Conservation (phyloP, 2,888 invertebrate genomes). For the Charanyca ferruginea region DNA sequence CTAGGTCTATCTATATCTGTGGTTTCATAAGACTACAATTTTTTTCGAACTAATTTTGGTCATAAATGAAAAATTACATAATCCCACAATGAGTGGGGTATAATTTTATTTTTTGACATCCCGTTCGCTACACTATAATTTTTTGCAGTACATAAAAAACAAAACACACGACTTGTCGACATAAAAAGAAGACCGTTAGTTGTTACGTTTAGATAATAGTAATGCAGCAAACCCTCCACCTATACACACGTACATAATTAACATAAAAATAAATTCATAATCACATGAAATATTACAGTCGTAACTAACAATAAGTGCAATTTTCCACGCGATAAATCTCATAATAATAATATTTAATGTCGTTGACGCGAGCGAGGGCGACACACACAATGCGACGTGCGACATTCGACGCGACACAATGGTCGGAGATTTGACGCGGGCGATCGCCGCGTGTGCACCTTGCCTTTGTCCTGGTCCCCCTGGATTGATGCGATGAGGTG, state of each 20-base stretch:
- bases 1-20: too few relatives aligned
- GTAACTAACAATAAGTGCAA: constrained; percentile 87
- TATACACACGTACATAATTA: constrained; percentile 80
- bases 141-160: constrained; percentile 21
- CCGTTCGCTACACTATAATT: constrained; percentile 20
- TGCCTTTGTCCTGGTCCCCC: constrained; percentile 76
- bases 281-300: constrained; percentile 86
- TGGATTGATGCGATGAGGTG: constrained; percentile 70
- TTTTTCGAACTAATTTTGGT: background rate
- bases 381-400: constrained; percentile 60
- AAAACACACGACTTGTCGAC: constrained; percentile 3
- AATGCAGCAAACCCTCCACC: constrained; percentile 69
- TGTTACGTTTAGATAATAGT: constrained; percentile 54
- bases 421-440: constrained; percentile 80
- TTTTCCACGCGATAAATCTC: constrained; percentile 90
- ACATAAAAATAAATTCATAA: constrained; percentile 90
- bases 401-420: constrained; percentile 62
- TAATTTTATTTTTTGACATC: constrained; percentile 14
- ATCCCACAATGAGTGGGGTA: constrained; percentile 11
- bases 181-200: constrained; percentile 54
- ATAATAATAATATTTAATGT: constrained; percentile 88
- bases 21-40: too few relatives aligned
- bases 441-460: constrained; percentile 83
- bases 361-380: constrained; percentile 73
- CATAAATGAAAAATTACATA: background rate